A percentile compares a stretch with the other conserved stretches of the same genome.
These are phyloP conservation scores for Ditula angustiorana DNA, from an alignment of 2,888 invertebrate species.

Conservation along the genomic window DNA sequence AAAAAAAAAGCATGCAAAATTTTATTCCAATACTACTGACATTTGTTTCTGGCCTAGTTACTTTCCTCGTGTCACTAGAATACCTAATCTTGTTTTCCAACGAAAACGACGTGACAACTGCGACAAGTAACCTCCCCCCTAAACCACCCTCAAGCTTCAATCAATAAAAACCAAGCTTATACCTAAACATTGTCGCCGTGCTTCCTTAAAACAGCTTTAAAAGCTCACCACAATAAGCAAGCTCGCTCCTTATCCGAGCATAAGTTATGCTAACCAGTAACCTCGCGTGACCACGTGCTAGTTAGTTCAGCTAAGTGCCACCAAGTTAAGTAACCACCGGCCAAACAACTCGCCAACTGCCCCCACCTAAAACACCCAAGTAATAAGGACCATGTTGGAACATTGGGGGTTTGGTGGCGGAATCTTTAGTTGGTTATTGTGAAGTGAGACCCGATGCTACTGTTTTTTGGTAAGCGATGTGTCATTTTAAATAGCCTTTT, in stretches of 20 bases:
- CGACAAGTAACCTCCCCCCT: no score
- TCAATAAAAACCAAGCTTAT: no score
- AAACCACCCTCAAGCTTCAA: no score
- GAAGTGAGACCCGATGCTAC: conserved; percentile 47
- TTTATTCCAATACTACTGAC: no score
- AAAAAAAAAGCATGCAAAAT: no score
- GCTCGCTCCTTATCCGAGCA: conserved; percentile 68
- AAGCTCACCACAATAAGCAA: conserved; percentile 66
- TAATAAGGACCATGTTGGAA: no score
- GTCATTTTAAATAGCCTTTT: conserved; percentile 56
- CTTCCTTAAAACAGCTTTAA: conserved; percentile 57
- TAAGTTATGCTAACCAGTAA: conserved; percentile 75
- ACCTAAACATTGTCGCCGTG: conserved; percentile 45
- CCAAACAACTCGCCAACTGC: conserved; percentile 9
- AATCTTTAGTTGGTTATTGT: conserved; percentile 41
- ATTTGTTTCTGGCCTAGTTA: no score
- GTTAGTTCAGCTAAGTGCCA: conserved; percentile 52
- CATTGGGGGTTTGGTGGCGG: no score
- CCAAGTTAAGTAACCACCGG: conserved; percentile 19
- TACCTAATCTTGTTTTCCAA: no score
- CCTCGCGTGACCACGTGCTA: conserved; percentile 64
- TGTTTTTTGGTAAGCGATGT: conserved; percentile 52
- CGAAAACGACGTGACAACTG: no score
- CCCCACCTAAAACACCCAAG: neutral
- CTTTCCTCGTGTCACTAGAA: no score